phyloP scores from a whole-genome alignment of 2,113 vertebrate species.

The Balaeniceps rex region DNA sequence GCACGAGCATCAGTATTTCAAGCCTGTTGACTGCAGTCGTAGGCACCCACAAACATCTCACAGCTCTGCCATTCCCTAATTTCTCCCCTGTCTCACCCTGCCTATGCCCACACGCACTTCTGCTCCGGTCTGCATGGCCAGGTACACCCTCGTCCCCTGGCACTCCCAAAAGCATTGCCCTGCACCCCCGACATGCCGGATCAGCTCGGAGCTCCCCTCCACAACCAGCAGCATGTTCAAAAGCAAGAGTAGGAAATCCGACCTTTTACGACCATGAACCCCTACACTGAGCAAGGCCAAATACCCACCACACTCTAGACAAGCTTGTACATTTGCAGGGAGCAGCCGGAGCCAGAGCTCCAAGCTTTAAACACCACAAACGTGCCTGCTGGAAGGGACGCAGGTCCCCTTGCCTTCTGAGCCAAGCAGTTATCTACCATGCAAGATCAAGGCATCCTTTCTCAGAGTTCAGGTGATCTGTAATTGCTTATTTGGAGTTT shows the following conservation, averaged over 20 bases:
- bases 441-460: background rate
- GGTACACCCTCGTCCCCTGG: background rate
- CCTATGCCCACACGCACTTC: background rate
- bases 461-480: background rate
- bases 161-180: background rate
- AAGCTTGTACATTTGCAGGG: background rate
- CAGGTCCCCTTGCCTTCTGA: background rate
- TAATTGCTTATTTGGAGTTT: background rate
- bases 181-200: background rate
- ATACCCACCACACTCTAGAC: background rate
- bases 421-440: background rate
- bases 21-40: background rate
- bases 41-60: background rate
- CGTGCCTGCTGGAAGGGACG: rapidly evolving
- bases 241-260: background rate
- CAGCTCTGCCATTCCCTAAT: background rate
- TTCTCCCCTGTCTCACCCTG: background rate
- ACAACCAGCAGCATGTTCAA: background rate
- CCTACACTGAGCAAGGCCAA: background rate
- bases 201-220: background rate
- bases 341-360: background rate
- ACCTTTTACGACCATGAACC: background rate
- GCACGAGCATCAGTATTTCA: background rate
- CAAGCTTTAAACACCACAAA: background rate
- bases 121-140: background rate